These are phyloP conservation scores for Microdon myrmicae DNA, from an alignment of 2,888 invertebrate genomes.

Conservation along the genomic window DNA sequence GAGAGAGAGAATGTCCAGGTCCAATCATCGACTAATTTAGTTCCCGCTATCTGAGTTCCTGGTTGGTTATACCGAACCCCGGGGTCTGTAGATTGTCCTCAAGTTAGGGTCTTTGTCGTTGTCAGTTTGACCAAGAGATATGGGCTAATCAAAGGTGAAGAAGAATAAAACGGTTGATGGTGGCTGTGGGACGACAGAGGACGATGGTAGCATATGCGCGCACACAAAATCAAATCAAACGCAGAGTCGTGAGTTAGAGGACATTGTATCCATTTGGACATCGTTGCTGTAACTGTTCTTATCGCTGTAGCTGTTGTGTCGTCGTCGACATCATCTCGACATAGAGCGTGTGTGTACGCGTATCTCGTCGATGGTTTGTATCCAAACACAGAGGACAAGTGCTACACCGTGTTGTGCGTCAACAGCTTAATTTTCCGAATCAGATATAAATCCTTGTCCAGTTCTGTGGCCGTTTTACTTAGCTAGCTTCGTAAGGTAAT, in stretches of 20 bases:
- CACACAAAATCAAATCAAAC: constrained; percentile 47
- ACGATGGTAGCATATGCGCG: constrained; percentile 2
- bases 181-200: neutral
- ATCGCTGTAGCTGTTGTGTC: constrained; percentile 5
- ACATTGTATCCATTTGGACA: constrained; percentile 49
- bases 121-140: constrained; percentile 51
- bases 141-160: constrained; percentile 44
- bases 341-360: constrained; percentile 42
- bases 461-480: constrained; percentile 28
- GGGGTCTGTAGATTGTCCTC: constrained; percentile 1
- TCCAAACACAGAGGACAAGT: constrained; percentile 58
- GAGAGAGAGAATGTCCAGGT: constrained; percentile 13
- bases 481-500: constrained; percentile 36
- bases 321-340: neutral
- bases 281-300: constrained; percentile 26
- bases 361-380: constrained; percentile 29
- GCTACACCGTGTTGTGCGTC: constrained; percentile 66
- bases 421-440: constrained; percentile 65
- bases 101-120: constrained; percentile 45
- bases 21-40: constrained; percentile 44
- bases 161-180: too few relatives aligned
- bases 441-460: constrained; percentile 52
- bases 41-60: constrained; percentile 31
- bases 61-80: constrained; percentile 16
- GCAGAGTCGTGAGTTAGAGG: constrained; percentile 52